Evolutionary conservation across 2,888 invertebrate genomes (phyloP), one percentile per base, ranked within the genome.

Genomic region (Ectemnius continuus): DNA sequence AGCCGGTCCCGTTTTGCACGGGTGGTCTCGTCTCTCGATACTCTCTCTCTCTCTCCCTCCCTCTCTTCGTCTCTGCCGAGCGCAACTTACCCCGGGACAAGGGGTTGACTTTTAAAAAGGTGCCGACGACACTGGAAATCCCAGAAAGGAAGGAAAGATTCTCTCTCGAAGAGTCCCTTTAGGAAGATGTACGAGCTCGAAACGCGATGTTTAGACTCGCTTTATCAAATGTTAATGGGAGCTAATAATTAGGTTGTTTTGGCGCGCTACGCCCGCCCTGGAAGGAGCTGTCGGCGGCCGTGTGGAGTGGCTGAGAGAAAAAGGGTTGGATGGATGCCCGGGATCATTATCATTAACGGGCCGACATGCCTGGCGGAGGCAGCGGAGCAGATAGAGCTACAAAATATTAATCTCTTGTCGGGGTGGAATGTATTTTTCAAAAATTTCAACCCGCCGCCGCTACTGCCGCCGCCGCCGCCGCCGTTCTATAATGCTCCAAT

Each of bases 321-420:
- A 81, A 79, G 52, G 69, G 65, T 61, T 73, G 67, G 67, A 72
- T 61, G 62, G 56, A 67, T 67, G 69, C 68, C 84, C 79, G 80
- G 75, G 83, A 85, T 85, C 85, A 82, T 84, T 86, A 85, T 86
- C 86, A 84, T 87, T 84, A 85, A 87, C 81, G 75, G 79, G 74
- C 71, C 81, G 62, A 73, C 75, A 70, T 61, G 61, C 58, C 57
- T 70, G 63, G 61, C 64, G 46, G 58, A 69, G 56, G 63, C 83
- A 83, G 64, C 69, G 79, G 81, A 82, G 84, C 83, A 86, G 83
- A 87, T 85, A 86, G 83, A 81, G 78, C 81, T 82, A 73, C 85
- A 81, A 90, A 89, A 87, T 90, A 90, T 89, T 88, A 89, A 90
- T 89, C 89, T 89, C 87, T 84, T 87, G 89, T 89, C 87, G 86